Evolutionary conservation across 2,888 invertebrate genomes (phyloP).

Genomic region (Melanchra persicariae): DNA sequence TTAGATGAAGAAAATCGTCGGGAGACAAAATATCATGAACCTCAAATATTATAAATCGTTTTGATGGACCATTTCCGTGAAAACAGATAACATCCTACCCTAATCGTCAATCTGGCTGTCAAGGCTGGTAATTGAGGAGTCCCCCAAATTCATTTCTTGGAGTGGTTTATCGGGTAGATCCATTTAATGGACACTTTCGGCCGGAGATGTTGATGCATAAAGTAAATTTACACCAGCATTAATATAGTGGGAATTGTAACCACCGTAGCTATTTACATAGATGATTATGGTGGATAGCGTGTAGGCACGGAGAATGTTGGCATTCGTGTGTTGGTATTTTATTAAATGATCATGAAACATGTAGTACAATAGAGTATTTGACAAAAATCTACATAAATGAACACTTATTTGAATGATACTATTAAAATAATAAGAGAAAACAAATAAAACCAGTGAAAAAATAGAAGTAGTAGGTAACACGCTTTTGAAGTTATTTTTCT

Average conservation of each 20-base stretch:
- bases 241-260: background rate
- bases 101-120: conserved; percentile 47
- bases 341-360: too few relatives aligned
- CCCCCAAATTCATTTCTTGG: conserved; percentile 35
- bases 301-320: background rate
- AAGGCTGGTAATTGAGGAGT: conserved; percentile 33
- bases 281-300: background rate
- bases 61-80: conserved; percentile 20
- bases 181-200: conserved; percentile 32
- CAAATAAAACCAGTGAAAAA: too few relatives aligned
- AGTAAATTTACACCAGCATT: conserved; percentile 23
- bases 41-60: conserved; percentile 10
- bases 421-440: too few relatives aligned
- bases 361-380: too few relatives aligned
- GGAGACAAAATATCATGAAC: background rate
- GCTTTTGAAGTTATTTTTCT: too few relatives aligned
- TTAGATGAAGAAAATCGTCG: too few relatives aligned
- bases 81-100: conserved; percentile 47
- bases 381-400: too few relatives aligned
- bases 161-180: conserved; percentile 32
- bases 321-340: too few relatives aligned
- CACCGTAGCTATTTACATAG: background rate
- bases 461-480: too few relatives aligned
- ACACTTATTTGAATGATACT: too few relatives aligned
- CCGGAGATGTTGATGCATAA: conserved; percentile 18